Percentiles rank a stretch among this genome's conserved stretches.
phyloP scores from a whole-genome alignment of 1,140 invertebrate genomes.

The Philopotamus ludificatus region DNA sequence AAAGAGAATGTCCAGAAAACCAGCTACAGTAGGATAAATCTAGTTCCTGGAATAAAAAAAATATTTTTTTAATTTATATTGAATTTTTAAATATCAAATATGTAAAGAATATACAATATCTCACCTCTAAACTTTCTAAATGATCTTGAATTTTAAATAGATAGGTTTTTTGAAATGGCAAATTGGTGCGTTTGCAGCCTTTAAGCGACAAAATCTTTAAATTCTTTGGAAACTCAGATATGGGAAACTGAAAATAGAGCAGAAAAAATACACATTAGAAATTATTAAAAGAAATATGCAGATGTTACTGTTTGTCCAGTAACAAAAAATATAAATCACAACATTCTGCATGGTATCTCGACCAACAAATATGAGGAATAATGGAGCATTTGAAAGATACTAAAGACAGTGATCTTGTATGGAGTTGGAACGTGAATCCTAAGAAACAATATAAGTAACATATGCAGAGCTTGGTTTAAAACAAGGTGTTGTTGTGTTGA shows the following conservation, averaged over 20 bases:
- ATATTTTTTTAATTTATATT: slow-evolving; percentile 2
- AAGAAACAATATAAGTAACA: too few relatives aligned
- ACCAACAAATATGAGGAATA: too few relatives aligned
- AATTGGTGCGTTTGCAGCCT: slow-evolving; percentile 56
- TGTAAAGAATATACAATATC: neutral
- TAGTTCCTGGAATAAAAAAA: slow-evolving; percentile 54
- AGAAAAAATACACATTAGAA: neutral
- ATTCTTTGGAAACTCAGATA: slow-evolving; percentile 58
- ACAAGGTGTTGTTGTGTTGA: too few relatives aligned
- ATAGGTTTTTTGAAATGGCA: slow-evolving; percentile 56
- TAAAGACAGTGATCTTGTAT: too few relatives aligned
- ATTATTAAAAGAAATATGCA: neutral
- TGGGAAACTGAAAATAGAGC: slow-evolving; percentile 51
- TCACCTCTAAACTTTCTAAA: slow-evolving; percentile 59
- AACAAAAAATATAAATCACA: too few relatives aligned
- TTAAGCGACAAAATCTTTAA: slow-evolving; percentile 59
- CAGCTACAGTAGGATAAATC: slow-evolving; percentile 68
- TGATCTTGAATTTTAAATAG: slow-evolving; percentile 59
- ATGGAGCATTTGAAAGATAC: too few relatives aligned
- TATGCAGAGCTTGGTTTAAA: too few relatives aligned
- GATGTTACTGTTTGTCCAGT: too few relatives aligned
- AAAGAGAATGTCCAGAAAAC: slow-evolving; percentile 67
- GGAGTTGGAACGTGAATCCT: too few relatives aligned
- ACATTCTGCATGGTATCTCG: too few relatives aligned
- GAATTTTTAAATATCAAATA: neutral